Evolutionary conservation across 23 tunicate species (phyloP), one percentile per base, ranked within the genome.

Genomic region (Oikopleura dioica): DNA sequence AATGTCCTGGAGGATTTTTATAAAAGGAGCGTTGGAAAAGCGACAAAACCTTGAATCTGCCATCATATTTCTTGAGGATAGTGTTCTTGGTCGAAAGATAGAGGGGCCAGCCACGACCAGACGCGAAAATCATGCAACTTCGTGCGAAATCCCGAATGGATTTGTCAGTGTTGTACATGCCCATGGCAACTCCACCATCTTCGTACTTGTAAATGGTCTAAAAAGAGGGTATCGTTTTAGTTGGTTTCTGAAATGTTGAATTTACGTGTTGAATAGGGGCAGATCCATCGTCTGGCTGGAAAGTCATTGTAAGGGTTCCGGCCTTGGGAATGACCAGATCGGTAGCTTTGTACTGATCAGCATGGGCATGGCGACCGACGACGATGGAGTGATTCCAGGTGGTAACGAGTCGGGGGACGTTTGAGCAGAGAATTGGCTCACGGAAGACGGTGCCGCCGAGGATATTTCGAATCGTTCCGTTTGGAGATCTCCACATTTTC

Each of bases 91-190:
- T 92, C 80, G 87, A 82, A 84, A 92, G 78, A 85, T 92, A 92
- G 16, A 92, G 87, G 0, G 98, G 98, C 87, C 87, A 82, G 76
- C 82, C 83, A 81, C 82, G 82, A 35, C 86, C 85, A 58, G 86
- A 36, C 0, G 98, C 98, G 37, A 92, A 86, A 78, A 86, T 87
- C 88, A 92, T 83, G 81, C 88, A 92, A 59, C 85, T 81, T 69
- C 86, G 98, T 1, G 98, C 98, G 59, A 92, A 92, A 58, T 79
- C 87, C 32, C 82, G 24, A 50, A 92, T 92, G 59, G 98, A 92
- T 80, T 92, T 83, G 75, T 92, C 98, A 76, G 98, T 92, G 82
- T 92, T 92, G 94, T 92, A 92, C 98, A 92, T 92, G 0, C 87
- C 94, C 98, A 92, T 92, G 0, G 86, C 87, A 78, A 92, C 98